phyloP scores from a whole-genome alignment of 2,797 vertebrate species.

The Carcharodon carcharias region DNA sequence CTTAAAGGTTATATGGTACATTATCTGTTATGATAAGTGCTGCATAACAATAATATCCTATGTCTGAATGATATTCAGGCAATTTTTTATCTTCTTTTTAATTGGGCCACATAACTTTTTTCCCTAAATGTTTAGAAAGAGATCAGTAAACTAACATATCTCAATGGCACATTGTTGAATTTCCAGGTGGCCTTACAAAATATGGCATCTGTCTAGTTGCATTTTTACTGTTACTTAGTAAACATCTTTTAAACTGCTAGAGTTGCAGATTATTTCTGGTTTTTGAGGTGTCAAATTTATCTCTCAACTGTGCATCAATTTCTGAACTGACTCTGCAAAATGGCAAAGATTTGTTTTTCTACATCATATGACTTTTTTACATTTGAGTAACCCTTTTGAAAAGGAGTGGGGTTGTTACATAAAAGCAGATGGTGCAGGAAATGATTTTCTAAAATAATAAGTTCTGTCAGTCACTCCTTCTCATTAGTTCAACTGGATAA shows the following conservation, averaged over 20 bases:
- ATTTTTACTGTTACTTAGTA: not conserved
- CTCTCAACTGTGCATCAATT: not conserved
- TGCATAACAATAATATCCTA: not conserved
- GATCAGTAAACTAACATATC: no score
- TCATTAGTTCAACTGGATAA: not conserved
- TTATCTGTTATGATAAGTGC: not conserved
- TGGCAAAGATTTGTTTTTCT: not conserved
- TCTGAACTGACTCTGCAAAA: not conserved
- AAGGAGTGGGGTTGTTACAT: not conserved
- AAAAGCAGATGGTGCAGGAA: slow-evolving; percentile 2
- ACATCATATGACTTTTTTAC: not conserved
- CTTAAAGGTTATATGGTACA: not conserved
- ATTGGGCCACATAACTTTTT: not conserved
- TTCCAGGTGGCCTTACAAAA: not conserved
- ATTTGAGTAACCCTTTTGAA: not conserved
- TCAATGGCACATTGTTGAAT: not conserved
- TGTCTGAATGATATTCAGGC: not conserved
- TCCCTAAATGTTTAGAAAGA: not conserved
- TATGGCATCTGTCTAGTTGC: not conserved
- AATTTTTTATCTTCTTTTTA: not conserved
- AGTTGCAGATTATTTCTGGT: not conserved
- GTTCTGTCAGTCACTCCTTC: not conserved
- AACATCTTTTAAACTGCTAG: not conserved
- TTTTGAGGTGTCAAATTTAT: not conserved
- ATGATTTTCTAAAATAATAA: not conserved